Base-by-base conservation (phyloP, 2,888 invertebrate species). In the Pterostichus niger region DNA sequence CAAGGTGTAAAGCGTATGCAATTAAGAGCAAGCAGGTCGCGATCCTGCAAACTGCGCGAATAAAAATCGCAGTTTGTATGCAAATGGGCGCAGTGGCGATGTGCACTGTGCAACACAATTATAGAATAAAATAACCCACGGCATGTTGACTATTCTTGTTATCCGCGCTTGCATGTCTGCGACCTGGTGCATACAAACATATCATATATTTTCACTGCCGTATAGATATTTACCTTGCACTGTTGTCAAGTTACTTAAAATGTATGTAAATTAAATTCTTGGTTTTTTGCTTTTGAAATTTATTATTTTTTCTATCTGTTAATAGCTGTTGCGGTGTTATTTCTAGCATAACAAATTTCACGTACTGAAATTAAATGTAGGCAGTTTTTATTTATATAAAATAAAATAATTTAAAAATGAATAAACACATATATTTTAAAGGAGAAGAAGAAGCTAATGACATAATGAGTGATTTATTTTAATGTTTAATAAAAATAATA, bases 1-100 rank as follows among this genome's bases (percentile, higher is more conserved):
- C 31, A 40, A 75, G 49, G 75, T 75, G 75, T 52, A 75, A 49
- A 75, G 75, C 52, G 75, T n/a, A 31, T n/a, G 75, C 52, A 75
- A 75, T 75, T 75, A 75, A 75, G 75, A 49, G 75, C 17, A 24
- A 49, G 49, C 49, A 49, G 49, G 33, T 52, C 49, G 79, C 49
- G 82, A 81, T 71, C 33, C 40, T 80, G 76, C 76, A 80, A 64
- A 68, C n/a, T 64, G 68, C 61, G 52, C 10, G 49, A 56, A 75
- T 82, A 82, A 82, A 82, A 82, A 82, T 82, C 49, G 82, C 61
- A 56, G 82, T 82, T 82, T 82, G 46, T 75, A 82, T 82, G 82
- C 75, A 82, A 82, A 82, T 82, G 75, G 71, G 15, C 17, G 56
- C 54, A 44, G 56, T 15, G 71, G 40, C 44, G 40, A 13, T 68